Percentiles rank a stretch among this genome's conserved stretches.
Evolutionary conservation across 2,888 invertebrate genomes (phyloP).

Genomic region (Himalopsyche tibetana): DNA sequence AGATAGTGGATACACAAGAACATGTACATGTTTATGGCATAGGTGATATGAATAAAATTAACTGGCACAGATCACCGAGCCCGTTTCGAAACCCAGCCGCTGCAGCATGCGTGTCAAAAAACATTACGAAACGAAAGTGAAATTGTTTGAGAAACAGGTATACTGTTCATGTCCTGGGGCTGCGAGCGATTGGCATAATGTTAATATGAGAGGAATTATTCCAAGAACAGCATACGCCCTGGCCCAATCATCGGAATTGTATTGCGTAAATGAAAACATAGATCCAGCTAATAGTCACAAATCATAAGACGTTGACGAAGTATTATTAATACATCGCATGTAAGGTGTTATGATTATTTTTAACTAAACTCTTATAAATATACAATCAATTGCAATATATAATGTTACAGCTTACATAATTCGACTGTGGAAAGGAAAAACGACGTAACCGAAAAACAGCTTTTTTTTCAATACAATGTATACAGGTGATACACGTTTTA

Average conservation of each 20-base stretch:
- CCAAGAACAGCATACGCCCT: conserved; percentile 13
- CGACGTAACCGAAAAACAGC: no score
- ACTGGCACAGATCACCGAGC: conserved; percentile 24
- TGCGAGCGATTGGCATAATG: neutral
- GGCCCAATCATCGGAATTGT: neutral
- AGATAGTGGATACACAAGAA: neutral
- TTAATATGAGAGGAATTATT: conserved; percentile 19
- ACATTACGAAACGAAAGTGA: conserved; percentile 52
- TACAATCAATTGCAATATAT: no score
- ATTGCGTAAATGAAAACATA: no score
- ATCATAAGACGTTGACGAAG: no score
- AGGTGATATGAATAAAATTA: conserved; percentile 1
- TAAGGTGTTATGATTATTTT: no score
- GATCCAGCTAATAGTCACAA: no score
- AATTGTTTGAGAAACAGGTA: conserved; percentile 54
- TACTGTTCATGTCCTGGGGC: conserved; percentile 49
- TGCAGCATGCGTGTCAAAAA: conserved; percentile 46
- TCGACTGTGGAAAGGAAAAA: no score
- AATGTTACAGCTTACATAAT: no score
- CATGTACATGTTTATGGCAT: neutral
- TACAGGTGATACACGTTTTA: no score
- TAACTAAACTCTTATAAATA: no score
- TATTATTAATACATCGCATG: no score
- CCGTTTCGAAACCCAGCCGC: conserved; percentile 10
- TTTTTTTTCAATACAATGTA: no score